These are phyloP conservation scores for Erebia palarica DNA, from an alignment of 2,888 invertebrate species.

Conservation along the genomic window DNA sequence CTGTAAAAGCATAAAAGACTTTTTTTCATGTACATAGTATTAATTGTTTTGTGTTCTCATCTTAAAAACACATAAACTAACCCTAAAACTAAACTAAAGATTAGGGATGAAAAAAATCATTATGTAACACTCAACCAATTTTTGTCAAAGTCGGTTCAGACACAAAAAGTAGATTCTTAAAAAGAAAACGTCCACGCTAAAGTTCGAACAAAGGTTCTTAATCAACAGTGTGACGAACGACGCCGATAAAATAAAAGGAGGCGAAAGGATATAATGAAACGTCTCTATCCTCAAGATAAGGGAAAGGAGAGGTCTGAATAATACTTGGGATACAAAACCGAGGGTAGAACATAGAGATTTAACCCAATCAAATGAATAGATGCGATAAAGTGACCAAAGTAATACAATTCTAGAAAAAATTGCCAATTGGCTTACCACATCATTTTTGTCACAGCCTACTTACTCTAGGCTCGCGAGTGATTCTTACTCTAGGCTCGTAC, in stretches of 20 bases:
- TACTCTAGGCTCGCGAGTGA: too few relatives aligned
- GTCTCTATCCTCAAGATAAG: conserved; percentile 62
- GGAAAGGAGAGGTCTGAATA: conserved; percentile 41
- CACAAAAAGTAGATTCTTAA: neutral
- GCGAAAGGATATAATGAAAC: conserved; percentile 60
- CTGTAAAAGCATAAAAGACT: too few relatives aligned
- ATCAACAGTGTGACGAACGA: conserved; percentile 45
- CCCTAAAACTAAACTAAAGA: too few relatives aligned
- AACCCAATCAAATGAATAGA: neutral
- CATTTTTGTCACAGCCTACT: too few relatives aligned
- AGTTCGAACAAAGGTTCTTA: conserved; percentile 42
- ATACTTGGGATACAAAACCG: conserved; percentile 45
- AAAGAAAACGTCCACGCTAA: conserved; percentile 8
- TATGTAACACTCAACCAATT: too few relatives aligned
- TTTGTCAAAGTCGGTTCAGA: too few relatives aligned
- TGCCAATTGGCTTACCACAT: neutral
- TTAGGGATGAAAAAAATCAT: too few relatives aligned
- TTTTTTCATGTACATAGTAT: too few relatives aligned
- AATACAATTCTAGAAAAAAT: neutral
- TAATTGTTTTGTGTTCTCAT: too few relatives aligned
- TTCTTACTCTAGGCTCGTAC: too few relatives aligned
- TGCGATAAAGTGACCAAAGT: neutral
- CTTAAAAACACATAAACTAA: too few relatives aligned
- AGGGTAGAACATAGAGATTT: conserved; percentile 1
- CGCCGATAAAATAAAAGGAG: conserved; percentile 53